Evolutionary conservation across 2,888 invertebrate genomes (phyloP).

Genomic region (Synergus umbraculus): DNA sequence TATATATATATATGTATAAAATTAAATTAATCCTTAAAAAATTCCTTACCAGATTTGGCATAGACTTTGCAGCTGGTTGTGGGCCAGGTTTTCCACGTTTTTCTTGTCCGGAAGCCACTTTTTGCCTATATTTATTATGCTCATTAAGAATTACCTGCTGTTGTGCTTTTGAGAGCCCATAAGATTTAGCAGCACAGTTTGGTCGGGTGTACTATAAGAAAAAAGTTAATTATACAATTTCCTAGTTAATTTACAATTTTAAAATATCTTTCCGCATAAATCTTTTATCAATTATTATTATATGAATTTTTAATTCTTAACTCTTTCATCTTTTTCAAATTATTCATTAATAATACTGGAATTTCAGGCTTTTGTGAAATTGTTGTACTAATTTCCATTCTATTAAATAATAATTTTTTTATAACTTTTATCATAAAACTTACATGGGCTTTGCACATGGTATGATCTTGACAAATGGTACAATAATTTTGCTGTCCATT

Average conservation of each 20-base stretch:
- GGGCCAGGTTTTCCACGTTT: slow-evolving; percentile 59
- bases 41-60: slow-evolving; percentile 55
- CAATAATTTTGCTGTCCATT: not conserved
- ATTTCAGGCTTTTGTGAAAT: no score
- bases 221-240: not conserved
- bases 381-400: no score
- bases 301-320: no score
- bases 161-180: slow-evolving; percentile 40
- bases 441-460: not conserved
- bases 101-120: slow-evolving; percentile 59
- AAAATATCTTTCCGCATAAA: not conserved
- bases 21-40: no score
- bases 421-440: no score
- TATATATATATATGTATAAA: no score
- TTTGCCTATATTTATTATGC: slow-evolving; percentile 56
- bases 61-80: slow-evolving; percentile 58
- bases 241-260: not conserved
- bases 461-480: slow-evolving; percentile 13
- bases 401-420: no score
- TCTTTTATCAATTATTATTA: no score
- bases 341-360: no score
- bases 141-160: slow-evolving; percentile 44
- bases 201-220: not conserved
- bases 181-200: not conserved
- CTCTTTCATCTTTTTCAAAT: no score